Evolutionary conservation across 2,113 vertebrate genomes (phyloP).

Genomic region (Oenanthe oenanthe): DNA sequence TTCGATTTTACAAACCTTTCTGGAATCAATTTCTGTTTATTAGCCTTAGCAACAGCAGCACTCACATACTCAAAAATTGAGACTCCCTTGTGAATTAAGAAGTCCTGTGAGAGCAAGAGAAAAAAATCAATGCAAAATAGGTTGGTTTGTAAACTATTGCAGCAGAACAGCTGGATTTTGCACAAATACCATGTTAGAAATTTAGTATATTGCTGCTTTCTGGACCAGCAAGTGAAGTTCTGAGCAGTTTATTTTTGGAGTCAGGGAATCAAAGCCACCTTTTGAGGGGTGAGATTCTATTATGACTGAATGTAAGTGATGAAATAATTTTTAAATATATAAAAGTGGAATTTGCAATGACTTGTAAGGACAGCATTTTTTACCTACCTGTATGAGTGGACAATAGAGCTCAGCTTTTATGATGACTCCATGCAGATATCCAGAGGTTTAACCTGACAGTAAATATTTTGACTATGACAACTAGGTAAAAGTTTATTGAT

Average conservation of each 20-base stretch:
- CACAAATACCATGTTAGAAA: not conserved
- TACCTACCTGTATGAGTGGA: not conserved
- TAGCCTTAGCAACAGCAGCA: not conserved
- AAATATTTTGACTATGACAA: not conserved
- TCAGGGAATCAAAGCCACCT: not conserved
- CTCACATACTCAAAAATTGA: not conserved
- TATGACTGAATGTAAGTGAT: not conserved
- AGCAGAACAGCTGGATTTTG: not conserved
- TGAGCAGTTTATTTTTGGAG: not conserved
- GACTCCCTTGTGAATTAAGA: not conserved
- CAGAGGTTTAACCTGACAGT: not conserved
- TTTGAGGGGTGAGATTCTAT: not conserved
- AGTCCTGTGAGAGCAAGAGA: not conserved
- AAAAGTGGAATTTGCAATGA: not conserved
- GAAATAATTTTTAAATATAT: not conserved
- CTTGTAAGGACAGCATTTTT: not conserved
- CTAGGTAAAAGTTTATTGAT: not conserved
- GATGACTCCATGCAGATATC: not conserved
- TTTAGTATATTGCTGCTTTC: not conserved
- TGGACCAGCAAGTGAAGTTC: not conserved
- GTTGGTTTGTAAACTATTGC: not conserved
- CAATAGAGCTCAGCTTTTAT: not conserved
- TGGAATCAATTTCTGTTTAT: not conserved
- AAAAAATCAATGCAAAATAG: not conserved
- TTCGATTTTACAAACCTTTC: not conserved